These are phyloP conservation scores for Oreochromis aureus DNA, from an alignment of 2,113 vertebrate species.

Conservation along the genomic window DNA sequence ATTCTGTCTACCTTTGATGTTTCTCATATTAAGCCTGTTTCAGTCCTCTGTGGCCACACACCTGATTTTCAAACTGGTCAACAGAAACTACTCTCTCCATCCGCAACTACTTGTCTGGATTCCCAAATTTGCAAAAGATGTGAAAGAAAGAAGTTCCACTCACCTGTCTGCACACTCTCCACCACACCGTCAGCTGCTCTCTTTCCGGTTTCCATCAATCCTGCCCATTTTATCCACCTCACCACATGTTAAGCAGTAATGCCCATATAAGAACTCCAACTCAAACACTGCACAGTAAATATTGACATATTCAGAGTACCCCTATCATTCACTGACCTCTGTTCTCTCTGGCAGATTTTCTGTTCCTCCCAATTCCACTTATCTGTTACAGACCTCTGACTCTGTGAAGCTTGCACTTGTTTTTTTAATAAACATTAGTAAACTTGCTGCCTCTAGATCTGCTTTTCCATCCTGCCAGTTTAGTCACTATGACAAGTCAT, in stretches of 20 bases:
- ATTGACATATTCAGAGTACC: rapidly evolving
- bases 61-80: background rate
- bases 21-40: background rate
- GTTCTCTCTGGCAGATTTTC: background rate
- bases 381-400: background rate
- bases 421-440: background rate
- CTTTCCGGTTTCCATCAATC: background rate
- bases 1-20: background rate
- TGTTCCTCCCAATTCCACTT: background rate
- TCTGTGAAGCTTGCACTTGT: background rate
- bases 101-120: background rate
- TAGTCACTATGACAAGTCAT: rapidly evolving
- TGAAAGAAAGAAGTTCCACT: background rate
- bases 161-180: background rate
- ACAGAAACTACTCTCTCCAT: background rate
- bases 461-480: background rate
- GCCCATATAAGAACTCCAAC: background rate
- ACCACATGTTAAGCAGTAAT: background rate
- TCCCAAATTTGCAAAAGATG: background rate
- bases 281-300: background rate
- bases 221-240: background rate
- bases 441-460: background rate
- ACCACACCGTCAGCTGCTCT: background rate
- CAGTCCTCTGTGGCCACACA: background rate
- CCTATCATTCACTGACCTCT: rapidly evolving